Base-by-base conservation (phyloP, 2,113 vertebrate species). In the Etheostoma cragini region DNA sequence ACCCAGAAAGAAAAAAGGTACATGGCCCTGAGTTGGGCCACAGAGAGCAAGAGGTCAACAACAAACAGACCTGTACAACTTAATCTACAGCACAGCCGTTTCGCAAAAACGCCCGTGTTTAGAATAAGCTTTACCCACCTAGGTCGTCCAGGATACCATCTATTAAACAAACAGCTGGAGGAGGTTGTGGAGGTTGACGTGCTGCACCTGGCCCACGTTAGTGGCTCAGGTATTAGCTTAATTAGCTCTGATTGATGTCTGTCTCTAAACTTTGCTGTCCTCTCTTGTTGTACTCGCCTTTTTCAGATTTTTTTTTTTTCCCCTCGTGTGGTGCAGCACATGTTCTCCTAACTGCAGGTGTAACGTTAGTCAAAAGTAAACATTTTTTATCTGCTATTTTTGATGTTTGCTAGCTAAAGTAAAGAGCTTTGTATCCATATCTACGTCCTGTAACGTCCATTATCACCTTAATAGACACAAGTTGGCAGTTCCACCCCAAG, bases 1-100 rank as follows among this genome's bases (percentile, higher is more conserved):
- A 8, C 21, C 38, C 5, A 52, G 0, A n/a, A 8, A 68, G 8
- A 3, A 53, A 8, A 8, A n/a, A 6, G 2, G 0, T 0, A 38
- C 3, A 30, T 0, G 22, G 42, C 10, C 64, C 45, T 30, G 22
- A 66, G 16, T 16, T 13, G 13, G 19, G 21, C 53, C 35, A 17
- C 0, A 33, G 35, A 19, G 17, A 47, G 54, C n/a, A 6, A 19
- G 26, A 33, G 11, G 15, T 30, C 16, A 11, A 49, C 22, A 11
- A 3, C 3, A n/a, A 38, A 33, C 17, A 30, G 1, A 38, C 38
- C 11, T 61, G 33, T 47, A 19, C 5, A 17, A 33, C 10, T 13
- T 45, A 1, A 57, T 19, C 12, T 16, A 1, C 12, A 53, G 21
- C 21, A 14, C 42, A 49, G 4, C 26, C 19, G 33, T 22, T 22